Conservation (phyloP, 2,888 invertebrate genomes). For the Aphodius granarius region DNA sequence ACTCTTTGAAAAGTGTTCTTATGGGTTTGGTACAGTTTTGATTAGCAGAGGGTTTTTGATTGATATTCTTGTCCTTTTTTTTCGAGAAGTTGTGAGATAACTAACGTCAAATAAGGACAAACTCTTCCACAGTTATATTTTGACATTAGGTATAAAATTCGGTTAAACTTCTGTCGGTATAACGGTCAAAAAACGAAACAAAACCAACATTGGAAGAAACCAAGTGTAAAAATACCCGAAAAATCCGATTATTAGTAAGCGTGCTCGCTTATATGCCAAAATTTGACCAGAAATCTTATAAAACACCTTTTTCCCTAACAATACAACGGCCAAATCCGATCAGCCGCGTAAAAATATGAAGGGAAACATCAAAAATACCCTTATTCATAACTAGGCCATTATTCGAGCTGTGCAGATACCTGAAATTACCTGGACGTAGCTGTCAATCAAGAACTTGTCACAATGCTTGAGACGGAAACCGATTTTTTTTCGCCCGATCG, state of each 20-base stretch:
- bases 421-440: conserved; percentile 13
- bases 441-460: conserved; percentile 14
- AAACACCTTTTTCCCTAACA: neutral
- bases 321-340: conserved; percentile 5
- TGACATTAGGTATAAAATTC: too few species aligned
- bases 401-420: neutral
- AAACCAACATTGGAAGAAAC: neutral
- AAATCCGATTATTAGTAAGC: conserved; percentile 2
- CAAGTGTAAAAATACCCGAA: conserved; percentile 9
- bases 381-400: conserved; percentile 23
- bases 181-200: neutral
- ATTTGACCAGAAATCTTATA: neutral
- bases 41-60: too few species aligned
- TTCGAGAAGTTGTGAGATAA: too few species aligned
- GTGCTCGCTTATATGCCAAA: conserved; percentile 2
- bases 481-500: neutral
- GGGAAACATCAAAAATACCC: conserved; percentile 25
- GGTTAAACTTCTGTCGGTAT: too few species aligned
- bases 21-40: too few species aligned
- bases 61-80: too few species aligned
- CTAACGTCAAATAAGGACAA: too few species aligned
- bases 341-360: neutral
- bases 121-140: too few species aligned
- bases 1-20: too few species aligned
- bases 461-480: neutral